Evolutionary conservation across 1,140 invertebrate species (phyloP).

Genomic region (Neotoxoptera formosana): DNA sequence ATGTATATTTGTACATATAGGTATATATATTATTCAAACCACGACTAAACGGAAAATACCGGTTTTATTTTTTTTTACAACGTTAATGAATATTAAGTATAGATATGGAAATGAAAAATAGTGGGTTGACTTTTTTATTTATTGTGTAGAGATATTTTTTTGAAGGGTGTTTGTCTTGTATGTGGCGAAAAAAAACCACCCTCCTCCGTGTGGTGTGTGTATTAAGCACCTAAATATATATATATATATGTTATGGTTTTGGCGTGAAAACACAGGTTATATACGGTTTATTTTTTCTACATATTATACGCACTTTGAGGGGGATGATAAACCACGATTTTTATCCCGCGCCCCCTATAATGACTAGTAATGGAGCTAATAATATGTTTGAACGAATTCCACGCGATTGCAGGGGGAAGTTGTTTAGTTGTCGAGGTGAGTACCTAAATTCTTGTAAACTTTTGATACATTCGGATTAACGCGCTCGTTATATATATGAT

Average conservation of each 20-base stretch:
- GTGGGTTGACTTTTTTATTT: constrained; percentile 44
- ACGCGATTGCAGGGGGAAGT: neutral
- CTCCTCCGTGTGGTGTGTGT: neutral
- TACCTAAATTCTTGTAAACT: neutral
- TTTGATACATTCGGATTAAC: neutral
- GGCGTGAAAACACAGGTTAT: constrained; percentile 51
- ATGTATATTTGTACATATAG: neutral
- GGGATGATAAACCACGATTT: constrained; percentile 51
- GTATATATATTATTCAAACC: constrained; percentile 34
- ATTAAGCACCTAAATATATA: neutral
- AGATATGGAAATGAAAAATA: constrained; percentile 42
- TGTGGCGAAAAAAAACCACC: constrained; percentile 48
- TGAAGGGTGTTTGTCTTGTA: constrained; percentile 56
- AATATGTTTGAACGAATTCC: constrained; percentile 46
- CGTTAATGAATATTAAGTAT: constrained; percentile 58
- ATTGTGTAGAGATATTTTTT: constrained; percentile 20
- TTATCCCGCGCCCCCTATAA: constrained; percentile 23
- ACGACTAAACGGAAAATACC: constrained; percentile 1
- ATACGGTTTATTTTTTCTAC: constrained; percentile 30
- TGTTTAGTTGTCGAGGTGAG: neutral
- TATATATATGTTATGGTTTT: constrained; percentile 28
- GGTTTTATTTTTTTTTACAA: neutral
- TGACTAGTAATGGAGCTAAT: constrained; percentile 50
- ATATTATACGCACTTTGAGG: neutral
- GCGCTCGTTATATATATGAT: neutral